Evolutionary conservation across 1,140 invertebrate species (phyloP), one percentile per base, ranked within the genome.

Genomic region (Zaprionus gabonicus): DNA sequence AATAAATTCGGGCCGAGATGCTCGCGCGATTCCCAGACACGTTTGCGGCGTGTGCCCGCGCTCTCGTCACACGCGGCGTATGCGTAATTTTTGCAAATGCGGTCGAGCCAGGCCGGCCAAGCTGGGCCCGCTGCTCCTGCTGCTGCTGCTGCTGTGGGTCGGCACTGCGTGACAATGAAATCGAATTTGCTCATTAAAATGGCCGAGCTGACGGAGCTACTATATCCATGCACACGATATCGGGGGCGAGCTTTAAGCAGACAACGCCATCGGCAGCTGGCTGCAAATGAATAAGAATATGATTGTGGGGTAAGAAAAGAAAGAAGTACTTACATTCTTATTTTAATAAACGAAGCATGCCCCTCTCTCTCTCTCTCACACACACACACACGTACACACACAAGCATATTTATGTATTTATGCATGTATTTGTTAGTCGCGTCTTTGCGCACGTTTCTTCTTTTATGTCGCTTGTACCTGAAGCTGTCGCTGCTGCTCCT

Each of bases 101-200:
- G 34, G 25, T 49, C 36, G 46, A 51, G 53, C 57, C 41, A 41
- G 5, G 38, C 3, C 15, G 38, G 38, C 38, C 38, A n/a, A 41
- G 38, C 38, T 17, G n/a, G n/a, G n/a, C 41, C 41, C 9, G 9
- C 31, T 34, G 31, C 31, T 68, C 13, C 17, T 56, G 58, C 34
- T 71, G 31, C 31, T 68, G n/a, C 17, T 56, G 58, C 34, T 71
- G 71, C 34, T 27, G 31, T 34, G 31, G 9, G 31, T 34, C 9
- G 31, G 46, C 51, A 46, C 58, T 85, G 85, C 85, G 78, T 90
- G 85, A 84, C 85, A 88, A 85, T 85, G 85, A 81, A 85, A 85
- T 88, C 79, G 85, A 88, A 88, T 90, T 88, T 85, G 68, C 86
- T 90, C 84, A 90, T 90, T 88, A 81, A 74, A 88, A 79, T 74